Base-by-base conservation (phyloP, 2,888 invertebrate genomes). In the Pollenia amentaria region DNA sequence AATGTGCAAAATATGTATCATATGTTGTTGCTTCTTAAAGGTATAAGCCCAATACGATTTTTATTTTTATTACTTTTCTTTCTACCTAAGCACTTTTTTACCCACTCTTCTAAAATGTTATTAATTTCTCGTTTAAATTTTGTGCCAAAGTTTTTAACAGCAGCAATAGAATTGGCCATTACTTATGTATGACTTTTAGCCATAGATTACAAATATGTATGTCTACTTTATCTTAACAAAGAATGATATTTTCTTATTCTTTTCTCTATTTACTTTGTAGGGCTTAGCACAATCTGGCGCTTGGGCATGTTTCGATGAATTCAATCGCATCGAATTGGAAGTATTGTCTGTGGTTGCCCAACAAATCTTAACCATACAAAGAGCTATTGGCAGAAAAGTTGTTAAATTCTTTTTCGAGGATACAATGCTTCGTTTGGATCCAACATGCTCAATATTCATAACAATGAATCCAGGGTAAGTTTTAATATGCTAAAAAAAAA, bases 241-340 rank as follows among this genome's bases (percentile, higher is more conserved):
- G 60, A 40, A 69, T 48, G 79, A 84, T 46, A 78, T 21, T 79
- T 18, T 78, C 14, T 44, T 53, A 21, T 69, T 72, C 65, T 21
- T 60, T 67, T 79, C n/a, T 14, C 11, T 69, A 48, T 75, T 62
- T 53, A 64, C 11, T 38, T 87, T 88, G 14, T 91, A 96, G 95
- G 98, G 98, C 70, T 93, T 98, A 87, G 97, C 97, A 0, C 97
- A 97, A 91, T 96, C 98, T 12, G 98, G 98, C 18, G 97, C 98
- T 0, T 98, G 98, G 98, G 97, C 98, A 10, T 98, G 98, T 93
- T 98, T 98, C 94, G 98, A 98, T 93, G 98, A 98, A 94, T 98
- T 99, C 94, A 98, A 98, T 94, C 95, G 98, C 88, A 98, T 98
- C 89, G 98, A 98, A 92, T 94, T 98, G 91, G 98, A 98, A 92